These are phyloP conservation scores for Agapetus fuscipes DNA, from an alignment of 2,888 invertebrate species.

Conservation along the genomic window DNA sequence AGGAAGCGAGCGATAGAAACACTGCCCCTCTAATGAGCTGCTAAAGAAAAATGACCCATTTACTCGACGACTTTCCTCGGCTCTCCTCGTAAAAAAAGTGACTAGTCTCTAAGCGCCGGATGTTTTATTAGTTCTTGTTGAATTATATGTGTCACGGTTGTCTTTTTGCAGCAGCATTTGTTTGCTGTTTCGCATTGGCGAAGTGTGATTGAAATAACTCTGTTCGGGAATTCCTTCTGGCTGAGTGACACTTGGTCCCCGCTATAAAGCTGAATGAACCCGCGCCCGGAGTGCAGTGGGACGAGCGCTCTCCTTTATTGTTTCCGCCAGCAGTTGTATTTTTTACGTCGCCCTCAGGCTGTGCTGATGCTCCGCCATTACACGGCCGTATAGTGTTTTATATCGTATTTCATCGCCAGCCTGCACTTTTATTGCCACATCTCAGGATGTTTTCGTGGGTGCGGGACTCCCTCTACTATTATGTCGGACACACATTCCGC, in stretches of 20 bases:
- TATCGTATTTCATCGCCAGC: conserved; percentile 2
- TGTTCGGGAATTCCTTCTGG: too few species aligned
- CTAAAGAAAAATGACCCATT: conserved; percentile 7
- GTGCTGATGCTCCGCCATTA: conserved; percentile 4
- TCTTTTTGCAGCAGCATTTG: conserved; percentile 1
- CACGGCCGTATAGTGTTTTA: conserved; percentile 5
- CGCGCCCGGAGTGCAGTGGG: conserved; percentile 10
- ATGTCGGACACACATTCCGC: conserved; percentile 13
- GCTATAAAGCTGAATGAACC: conserved; percentile 9
- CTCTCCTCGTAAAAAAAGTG: too few species aligned
- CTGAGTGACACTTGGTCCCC: conserved; percentile 1
- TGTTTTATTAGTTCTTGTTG: too few species aligned
- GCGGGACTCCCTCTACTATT: conserved; percentile 14
- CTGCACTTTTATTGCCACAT: not conserved
- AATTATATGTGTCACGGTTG: conserved; percentile 6
- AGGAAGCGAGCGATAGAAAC: not conserved
- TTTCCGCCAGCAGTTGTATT: conserved; percentile 9
- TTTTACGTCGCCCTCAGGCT: conserved; percentile 3
- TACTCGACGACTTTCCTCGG: not conserved
- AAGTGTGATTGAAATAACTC: not conserved
- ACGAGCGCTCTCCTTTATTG: conserved; percentile 5
- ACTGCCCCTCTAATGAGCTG: conserved; percentile 4
- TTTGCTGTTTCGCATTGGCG: not conserved
- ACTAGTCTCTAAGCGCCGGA: too few species aligned
- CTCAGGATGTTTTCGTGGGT: conserved; percentile 17